Base-by-base conservation (phyloP, 2,888 invertebrate species). In the Diarsia brunnea region DNA sequence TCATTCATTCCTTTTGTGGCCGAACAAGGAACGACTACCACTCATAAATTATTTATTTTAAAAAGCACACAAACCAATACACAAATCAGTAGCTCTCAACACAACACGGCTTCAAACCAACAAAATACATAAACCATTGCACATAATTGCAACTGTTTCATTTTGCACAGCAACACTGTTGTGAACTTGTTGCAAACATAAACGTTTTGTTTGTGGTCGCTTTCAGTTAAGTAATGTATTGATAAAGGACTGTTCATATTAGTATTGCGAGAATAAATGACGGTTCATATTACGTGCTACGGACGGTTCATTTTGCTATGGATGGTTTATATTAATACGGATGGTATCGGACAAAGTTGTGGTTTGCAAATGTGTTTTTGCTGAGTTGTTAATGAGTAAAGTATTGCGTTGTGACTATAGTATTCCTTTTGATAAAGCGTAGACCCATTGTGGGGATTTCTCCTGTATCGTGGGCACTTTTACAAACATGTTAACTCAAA, bases 141-240 rank as follows among this genome's bases (percentile, higher is more conserved):
- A 73, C 71, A 71, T 87, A 76, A 85, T 82, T 85, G 67, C 75
- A 73, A 78, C 79, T 61, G 86, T 78, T 87, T 82, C 74, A 76
- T 75, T 76, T 72, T 69, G 51, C 69, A 66, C 24, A 73, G 71
- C 75, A 63, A 19, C 58, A 66, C 38, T 60, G 69, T 38, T 38
- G 38, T 7, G 38, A 38, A 38, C 38, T 38, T 38, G 38, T 73
- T 73, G 53, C 31, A 67, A 66, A 87, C 60, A 53, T 43, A 49
- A 31, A 24, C 38, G 55, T 69, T 85, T 79, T 79, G 78, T 87
- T 85, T 69, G 78, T n/a, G 73, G 82, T 71, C 70, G 58, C 38
- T 45, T 47, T 45, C 69, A 69, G 70, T 73, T 82, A 76, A 87
- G 76, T 84, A 38, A 82, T 85, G 83, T 73, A 78, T 75, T 78